Percentiles rank a stretch among this genome's conserved stretches.
Conservation (phyloP, 2,797 vertebrate species). For the Chelon labrosus region DNA sequence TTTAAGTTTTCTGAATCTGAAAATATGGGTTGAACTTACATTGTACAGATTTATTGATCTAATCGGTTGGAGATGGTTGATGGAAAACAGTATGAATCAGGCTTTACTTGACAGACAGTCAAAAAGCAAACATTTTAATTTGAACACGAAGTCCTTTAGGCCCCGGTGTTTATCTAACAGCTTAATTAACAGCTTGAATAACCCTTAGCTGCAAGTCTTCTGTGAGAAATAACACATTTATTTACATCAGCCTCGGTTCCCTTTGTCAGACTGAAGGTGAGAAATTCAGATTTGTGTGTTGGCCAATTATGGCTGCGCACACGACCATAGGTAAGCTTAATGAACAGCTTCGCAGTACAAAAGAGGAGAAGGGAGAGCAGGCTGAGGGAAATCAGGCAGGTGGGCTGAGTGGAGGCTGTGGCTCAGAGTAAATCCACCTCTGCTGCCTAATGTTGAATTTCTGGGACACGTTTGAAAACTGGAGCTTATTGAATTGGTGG, state of each 20-base stretch:
- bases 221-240: conserved; percentile 58
- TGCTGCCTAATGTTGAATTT: not conserved
- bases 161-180: conserved; percentile 67
- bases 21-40: conserved; percentile 24
- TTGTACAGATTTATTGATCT: conserved; percentile 24
- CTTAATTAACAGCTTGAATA: conserved; percentile 73
- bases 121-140: conserved; percentile 45
- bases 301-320: conserved; percentile 58
- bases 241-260: conserved; percentile 42
- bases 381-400: conserved; percentile 19
- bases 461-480: not conserved
- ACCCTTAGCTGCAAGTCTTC: conserved; percentile 55
- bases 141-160: conserved; percentile 34
- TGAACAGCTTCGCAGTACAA: conserved; percentile 41
- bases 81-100: conserved; percentile 49
- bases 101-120: conserved; percentile 27
- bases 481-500: not conserved
- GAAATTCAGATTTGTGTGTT: conserved; percentile 48
- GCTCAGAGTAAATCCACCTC: conserved; percentile 18
- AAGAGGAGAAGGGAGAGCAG: conserved; percentile 14
- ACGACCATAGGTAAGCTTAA: conserved; percentile 52
- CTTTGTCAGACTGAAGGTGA: conserved; percentile 61
- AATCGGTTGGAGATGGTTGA: not conserved
- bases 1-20: too few relatives aligned
- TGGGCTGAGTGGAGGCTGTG: conserved; percentile 30